Base-by-base conservation (phyloP, 2,888 invertebrate genomes). In the Anthophora plumipes region DNA sequence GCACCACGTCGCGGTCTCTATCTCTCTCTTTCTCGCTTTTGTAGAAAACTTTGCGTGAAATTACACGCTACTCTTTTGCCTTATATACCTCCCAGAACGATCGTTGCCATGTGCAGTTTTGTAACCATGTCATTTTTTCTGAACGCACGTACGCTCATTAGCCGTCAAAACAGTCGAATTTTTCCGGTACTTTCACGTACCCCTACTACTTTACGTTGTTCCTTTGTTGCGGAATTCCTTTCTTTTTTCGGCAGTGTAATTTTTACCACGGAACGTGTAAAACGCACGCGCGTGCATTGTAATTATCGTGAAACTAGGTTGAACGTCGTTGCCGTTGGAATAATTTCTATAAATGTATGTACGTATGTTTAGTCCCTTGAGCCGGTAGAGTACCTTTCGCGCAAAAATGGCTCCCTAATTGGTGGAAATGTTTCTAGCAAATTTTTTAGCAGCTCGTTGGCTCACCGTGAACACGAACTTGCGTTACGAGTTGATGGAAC, bases 41-140 rank as follows among this genome's bases (percentile, higher is more conserved):
- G 22, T 48, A 50, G 67, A 63, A 70, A 69, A 80, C 55, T 72
- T 73, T 12, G 14, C 48, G 46, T 54, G 60, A 60, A 77, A 77
- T 77, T 67, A 61, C 41, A 12, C 54, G 31, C n/a, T 14, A 37
- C 48, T 25, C 39, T 14, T 67, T 50, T 46, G 71, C 12, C 52
- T 63, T 31, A 54, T 37, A 71, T 60, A n/a, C 31, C 14, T 4
- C 31, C 31, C 31, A 3, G 12, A 61, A 17, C n/a, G 20, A 60
- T 60, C 43, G 14, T 9, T 22, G 5, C 1, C 20, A 22, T 7
- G 43, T 39, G 20, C 8, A n/a, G 39, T 63, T 76, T 60, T 52
- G 9, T 43, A n/a, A 2, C 31, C 1, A 12, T 31, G 43, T n/a
- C 31, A 37, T 52, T 52, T 14, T 12, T 9, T 43, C 37, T 1